Evolutionary conservation across 2,113 vertebrate genomes (phyloP).

Genomic region (Jaculus jaculus): DNA sequence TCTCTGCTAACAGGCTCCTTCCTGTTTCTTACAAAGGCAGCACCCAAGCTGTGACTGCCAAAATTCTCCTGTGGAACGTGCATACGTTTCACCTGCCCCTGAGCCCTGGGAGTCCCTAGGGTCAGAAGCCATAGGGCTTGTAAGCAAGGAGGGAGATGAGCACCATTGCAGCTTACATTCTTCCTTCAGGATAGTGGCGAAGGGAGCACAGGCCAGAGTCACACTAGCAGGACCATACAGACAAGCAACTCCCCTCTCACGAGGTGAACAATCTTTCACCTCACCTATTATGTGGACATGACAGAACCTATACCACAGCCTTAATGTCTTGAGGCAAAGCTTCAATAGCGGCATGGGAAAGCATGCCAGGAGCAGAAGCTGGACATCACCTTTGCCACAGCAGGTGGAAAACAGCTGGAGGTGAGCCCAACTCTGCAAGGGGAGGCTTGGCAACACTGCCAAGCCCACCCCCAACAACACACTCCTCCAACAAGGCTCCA

Average conservation of each 20-base stretch:
- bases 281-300: neutral
- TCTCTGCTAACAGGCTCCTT: neutral
- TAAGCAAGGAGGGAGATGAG: neutral
- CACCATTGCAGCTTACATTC: neutral
- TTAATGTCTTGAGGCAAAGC: neutral
- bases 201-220: neutral
- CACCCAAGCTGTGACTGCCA: neutral
- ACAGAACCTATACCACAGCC: neutral
- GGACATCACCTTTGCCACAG: too few species aligned
- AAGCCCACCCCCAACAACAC: too few species aligned
- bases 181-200: neutral
- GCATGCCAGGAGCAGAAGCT: too few species aligned
- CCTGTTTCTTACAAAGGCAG: conserved; percentile 48
- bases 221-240: neutral
- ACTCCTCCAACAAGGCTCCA: too few species aligned
- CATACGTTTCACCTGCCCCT: neutral
- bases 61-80: neutral
- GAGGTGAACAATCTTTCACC: neutral
- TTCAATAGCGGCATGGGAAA: too few species aligned
- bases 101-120: neutral
- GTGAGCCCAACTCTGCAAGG: too few species aligned
- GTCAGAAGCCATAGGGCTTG: neutral
- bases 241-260: neutral
- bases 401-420: too few species aligned
- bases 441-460: too few species aligned